Evolutionary conservation across 2,113 vertebrate species (phyloP).

Genomic region (Gobius niger): DNA sequence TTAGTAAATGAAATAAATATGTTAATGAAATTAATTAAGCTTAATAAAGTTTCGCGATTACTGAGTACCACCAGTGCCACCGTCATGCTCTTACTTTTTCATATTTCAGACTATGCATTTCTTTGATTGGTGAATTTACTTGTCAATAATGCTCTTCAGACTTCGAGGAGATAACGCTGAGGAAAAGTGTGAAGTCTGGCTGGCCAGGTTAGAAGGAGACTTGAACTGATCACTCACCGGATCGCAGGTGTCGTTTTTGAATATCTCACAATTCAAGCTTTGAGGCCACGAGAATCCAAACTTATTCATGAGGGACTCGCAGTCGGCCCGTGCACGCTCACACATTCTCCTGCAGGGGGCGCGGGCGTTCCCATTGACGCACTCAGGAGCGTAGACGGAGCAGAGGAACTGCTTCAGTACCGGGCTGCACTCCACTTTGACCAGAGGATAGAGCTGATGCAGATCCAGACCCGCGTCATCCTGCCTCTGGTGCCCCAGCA

Average conservation of each 20-base stretch:
- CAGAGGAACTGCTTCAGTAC: slow-evolving; percentile 86
- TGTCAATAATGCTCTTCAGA: no score
- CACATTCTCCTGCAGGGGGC: slow-evolving; percentile 84
- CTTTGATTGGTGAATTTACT: no score
- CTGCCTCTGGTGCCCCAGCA: slow-evolving; percentile 72
- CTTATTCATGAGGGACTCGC: slow-evolving; percentile 83
- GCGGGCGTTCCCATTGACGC: slow-evolving; percentile 80
- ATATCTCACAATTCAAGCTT: slow-evolving; percentile 78
- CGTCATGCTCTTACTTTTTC: no score
- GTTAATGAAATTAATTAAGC: no score
- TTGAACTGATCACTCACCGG: slow-evolving; percentile 32
- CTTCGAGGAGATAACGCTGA: no score
- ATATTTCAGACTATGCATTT: no score
- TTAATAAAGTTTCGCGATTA: no score
- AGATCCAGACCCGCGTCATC: slow-evolving; percentile 72
- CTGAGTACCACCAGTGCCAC: no score
- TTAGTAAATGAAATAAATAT: no score
- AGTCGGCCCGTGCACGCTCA: slow-evolving; percentile 81
- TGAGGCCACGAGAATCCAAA: slow-evolving; percentile 84
- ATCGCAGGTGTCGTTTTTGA: slow-evolving; percentile 62
- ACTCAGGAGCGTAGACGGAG: slow-evolving; percentile 85
- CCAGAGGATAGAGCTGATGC: slow-evolving; percentile 69
- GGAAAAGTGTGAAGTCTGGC: no score
- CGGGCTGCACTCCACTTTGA: slow-evolving; percentile 81
- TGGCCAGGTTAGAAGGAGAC: no score